Percentiles rank a stretch among this genome's conserved stretches.
These are phyloP conservation scores for Drosophila limbata DNA, from an alignment of 2,888 invertebrate genomes.

Conservation along the genomic window DNA sequence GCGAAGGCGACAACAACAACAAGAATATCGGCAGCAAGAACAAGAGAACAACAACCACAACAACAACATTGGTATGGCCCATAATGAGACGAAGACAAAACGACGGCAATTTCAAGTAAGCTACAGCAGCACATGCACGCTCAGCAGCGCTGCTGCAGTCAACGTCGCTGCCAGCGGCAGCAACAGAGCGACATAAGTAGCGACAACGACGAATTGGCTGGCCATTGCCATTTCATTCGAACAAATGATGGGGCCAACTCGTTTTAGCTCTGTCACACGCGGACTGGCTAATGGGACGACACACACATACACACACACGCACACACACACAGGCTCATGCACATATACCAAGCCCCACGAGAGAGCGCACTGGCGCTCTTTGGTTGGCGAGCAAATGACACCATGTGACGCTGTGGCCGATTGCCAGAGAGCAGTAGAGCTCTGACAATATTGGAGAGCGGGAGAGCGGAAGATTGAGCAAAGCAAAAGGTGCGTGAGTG, in stretches of 20 bases:
- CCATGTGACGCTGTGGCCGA: constrained; percentile 55
- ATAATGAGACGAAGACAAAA: constrained; percentile 62
- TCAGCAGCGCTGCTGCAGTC: constrained; percentile 39
- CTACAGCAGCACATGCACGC: constrained; percentile 26
- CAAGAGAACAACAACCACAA: constrained; percentile 19
- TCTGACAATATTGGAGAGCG: constrained; percentile 18
- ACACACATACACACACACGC: constrained; percentile 32
- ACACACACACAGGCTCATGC: constrained; percentile 28
- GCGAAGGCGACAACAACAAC: constrained; percentile 45
- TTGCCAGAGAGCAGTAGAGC: constrained; percentile 16
- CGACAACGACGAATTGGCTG: constrained; percentile 69
- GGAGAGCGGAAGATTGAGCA: constrained; percentile 33
- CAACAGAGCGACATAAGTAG: constrained; percentile 44
- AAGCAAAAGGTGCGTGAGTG: constrained; percentile 51
- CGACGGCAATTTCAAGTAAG: constrained; percentile 58
- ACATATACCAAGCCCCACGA: constrained; percentile 37
- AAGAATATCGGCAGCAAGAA: constrained; percentile 7
- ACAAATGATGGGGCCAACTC: constrained; percentile 67
- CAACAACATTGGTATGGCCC: constrained; percentile 22
- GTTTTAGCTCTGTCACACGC: constrained; percentile 82
- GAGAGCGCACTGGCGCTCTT: constrained; percentile 58
- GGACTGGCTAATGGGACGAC: constrained; percentile 72
- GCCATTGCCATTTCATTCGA: constrained; percentile 78
- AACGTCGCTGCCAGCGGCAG: constrained; percentile 41
- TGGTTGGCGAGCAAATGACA: constrained; percentile 70